Evolutionary conservation across 1,140 invertebrate species (phyloP), one percentile per base, ranked within the genome.

Genomic region (Melitaea cinxia): DNA sequence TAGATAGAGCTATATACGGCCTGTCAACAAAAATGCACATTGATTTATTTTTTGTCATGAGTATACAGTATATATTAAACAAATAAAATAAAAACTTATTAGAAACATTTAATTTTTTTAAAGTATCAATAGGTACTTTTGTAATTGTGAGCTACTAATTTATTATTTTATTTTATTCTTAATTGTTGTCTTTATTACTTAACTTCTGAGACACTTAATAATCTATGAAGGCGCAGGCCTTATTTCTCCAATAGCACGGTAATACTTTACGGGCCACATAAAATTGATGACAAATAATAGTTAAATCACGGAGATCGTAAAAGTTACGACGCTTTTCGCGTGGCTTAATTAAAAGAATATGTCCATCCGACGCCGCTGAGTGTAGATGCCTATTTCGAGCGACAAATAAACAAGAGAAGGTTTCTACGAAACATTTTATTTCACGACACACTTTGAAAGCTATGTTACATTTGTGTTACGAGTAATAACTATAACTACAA

Each of bases 261-360:
- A 68, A 72, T 89, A 80, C 80, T 88, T 90, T 86, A 88, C n/a
- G 78, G 75, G 73, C 66, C 79, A 75, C 80, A 87, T 91, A 88
- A 89, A 89, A 91, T 91, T 88, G 83, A 91, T 87, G 86, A 88
- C 88, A 91, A 91, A 91, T 91, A 91, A 89, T 91, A 91, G 88
- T 88, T 87, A 91, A 91, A 91, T 91, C 88, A 91, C 84, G 73
- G 77, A 76, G 70, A 70, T 89, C 88, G 83, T 91, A 91, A 91
- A 87, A 78, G 78, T 89, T 89, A 89, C 85, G 88, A 88, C 77
- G 76, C 85, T 86, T 88, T 89, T 79, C 79, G 83, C 76, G 80
- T 78, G 75, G 79, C 83, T 89, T 89, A 91, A 91, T 91, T 91
- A 91, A 91, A 91, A 89, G 83, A 88, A 89, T 88, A 90, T 85